Evolutionary conservation across 2,888 invertebrate species (phyloP).

Genomic region (Cinara cedri): DNA sequence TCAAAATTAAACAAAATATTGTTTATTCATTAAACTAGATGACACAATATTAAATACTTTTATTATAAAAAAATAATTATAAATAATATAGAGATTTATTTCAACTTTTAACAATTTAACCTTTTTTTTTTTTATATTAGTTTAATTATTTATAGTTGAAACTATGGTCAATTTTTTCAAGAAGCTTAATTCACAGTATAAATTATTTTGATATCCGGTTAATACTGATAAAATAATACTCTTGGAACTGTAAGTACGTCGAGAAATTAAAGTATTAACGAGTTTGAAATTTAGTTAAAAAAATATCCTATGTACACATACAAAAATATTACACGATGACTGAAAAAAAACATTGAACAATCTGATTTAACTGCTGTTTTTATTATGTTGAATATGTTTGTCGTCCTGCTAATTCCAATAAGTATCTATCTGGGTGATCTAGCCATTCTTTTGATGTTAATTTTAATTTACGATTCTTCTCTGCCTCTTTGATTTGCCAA

Average conservation of each 20-base stretch:
- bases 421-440: slow-evolving; percentile 92
- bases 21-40: slow-evolving; percentile 1
- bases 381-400: slow-evolving; percentile 61
- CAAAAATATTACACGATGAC: slow-evolving; percentile 32
- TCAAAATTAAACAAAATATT: neutral
- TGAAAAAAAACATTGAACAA: slow-evolving; percentile 34
- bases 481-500: slow-evolving; percentile 89
- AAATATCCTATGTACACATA: slow-evolving; percentile 42
- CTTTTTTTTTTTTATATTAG: slow-evolving; percentile 5
- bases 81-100: neutral
- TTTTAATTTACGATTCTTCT: slow-evolving; percentile 84
- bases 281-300: slow-evolving; percentile 41
- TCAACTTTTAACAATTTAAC: neutral
- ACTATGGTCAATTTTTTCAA: slow-evolving; percentile 29
- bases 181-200: slow-evolving; percentile 22
- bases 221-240: slow-evolving; percentile 57
- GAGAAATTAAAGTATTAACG: slow-evolving; percentile 40
- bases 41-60: slow-evolving; percentile 5
- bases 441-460: slow-evolving; percentile 90
- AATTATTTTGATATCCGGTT: slow-evolving; percentile 49
- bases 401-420: slow-evolving; percentile 85
- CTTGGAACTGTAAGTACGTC: slow-evolving; percentile 52
- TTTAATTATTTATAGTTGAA: slow-evolving; percentile 27
- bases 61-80: slow-evolving; percentile 24
- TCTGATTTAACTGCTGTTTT: neutral